Conservation (phyloP, 2,113 vertebrate species). For the Onychostruthus taczanowskii region DNA sequence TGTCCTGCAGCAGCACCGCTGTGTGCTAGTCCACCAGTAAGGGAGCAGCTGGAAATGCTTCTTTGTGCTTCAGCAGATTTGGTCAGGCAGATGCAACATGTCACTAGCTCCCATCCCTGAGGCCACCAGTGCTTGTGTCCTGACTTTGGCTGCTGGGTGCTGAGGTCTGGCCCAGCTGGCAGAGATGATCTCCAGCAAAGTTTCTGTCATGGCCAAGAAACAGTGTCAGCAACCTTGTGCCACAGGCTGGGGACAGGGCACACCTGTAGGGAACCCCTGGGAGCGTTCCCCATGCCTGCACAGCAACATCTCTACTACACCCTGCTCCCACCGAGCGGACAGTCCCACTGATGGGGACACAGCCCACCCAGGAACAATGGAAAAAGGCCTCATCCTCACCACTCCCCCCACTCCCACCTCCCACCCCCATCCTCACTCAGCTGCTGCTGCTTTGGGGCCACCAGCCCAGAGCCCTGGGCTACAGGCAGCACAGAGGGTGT, state of each 20-base stretch:
- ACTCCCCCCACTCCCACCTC: neutral
- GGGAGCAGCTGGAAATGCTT: neutral
- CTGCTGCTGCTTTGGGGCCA: neutral
- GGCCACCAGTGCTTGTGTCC: accelerated
- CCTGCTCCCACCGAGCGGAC: accelerated
- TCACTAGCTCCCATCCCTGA: neutral
- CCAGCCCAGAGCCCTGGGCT: neutral
- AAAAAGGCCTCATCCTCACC: neutral
- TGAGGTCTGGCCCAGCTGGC: neutral
- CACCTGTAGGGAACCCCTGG: accelerated
- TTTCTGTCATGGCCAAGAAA: neutral
- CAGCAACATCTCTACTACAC: neutral
- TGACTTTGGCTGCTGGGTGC: neutral
- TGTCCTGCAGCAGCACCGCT: accelerated
- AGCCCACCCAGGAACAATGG: accelerated
- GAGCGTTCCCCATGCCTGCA: neutral
- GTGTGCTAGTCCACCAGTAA: accelerated
- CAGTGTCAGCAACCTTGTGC: neutral
- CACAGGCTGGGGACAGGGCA: neutral
- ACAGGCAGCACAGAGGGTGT: neutral
- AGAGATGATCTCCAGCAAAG: neutral
- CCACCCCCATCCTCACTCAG: neutral
- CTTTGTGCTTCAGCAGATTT: neutral
- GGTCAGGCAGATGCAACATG: neutral
- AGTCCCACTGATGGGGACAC: accelerated